A percentile compares a stretch with the other conserved stretches of the same genome.
Evolutionary conservation across 2,113 vertebrate species (phyloP).

Genomic region (Guaruba guarouba): DNA sequence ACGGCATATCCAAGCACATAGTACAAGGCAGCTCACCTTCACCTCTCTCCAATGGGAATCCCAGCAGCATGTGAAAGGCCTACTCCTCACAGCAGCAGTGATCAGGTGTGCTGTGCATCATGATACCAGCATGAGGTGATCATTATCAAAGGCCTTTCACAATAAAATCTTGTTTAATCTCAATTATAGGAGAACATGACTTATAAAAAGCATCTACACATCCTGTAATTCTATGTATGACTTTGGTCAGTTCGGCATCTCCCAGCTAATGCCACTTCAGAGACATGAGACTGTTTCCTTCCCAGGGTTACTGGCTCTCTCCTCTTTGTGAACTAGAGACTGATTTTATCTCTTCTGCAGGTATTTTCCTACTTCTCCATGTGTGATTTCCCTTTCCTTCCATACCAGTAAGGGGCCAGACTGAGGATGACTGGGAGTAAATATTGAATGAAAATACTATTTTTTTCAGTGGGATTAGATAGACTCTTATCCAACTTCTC

Average conservation of each 20-base stretch:
- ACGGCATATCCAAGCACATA: background rate
- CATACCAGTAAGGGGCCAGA: background rate
- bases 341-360: background rate
- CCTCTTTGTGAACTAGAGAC: background rate
- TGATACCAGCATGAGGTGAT: background rate
- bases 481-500: background rate
- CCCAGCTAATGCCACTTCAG: background rate
- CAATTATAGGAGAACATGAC: background rate
- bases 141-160: background rate
- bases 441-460: background rate
- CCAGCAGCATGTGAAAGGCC: background rate
- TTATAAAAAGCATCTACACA: background rate
- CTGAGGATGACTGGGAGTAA: background rate
- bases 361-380: background rate
- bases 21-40: too few species aligned
- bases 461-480: background rate
- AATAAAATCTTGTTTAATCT: background rate
- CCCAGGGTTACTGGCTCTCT: background rate
- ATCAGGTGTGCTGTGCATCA: background rate
- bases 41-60: accelerated
- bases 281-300: background rate
- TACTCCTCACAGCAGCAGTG: background rate
- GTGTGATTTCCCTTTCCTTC: background rate
- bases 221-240: background rate
- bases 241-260: background rate